phyloP scores from a whole-genome alignment of 2,888 invertebrate species.

The Aporophyla nigra region DNA sequence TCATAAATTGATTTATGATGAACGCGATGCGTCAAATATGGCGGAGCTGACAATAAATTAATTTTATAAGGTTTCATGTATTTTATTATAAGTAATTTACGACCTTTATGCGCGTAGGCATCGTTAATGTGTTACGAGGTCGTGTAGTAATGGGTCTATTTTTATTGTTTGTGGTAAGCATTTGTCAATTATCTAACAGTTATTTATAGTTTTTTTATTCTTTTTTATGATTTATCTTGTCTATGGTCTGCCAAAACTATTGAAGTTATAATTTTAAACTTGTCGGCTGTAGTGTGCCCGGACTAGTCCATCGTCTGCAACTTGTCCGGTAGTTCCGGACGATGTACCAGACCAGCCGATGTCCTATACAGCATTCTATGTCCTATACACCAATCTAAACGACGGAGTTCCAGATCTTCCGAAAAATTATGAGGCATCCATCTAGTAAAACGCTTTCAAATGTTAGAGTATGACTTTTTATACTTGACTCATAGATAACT shows the following conservation, averaged over 20 bases:
- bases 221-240: neutral
- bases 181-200: constrained; percentile 1
- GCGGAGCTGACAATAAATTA: constrained; percentile 38
- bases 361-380: too few relatives aligned
- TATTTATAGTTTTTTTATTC: neutral
- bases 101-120: constrained; percentile 24
- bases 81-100: constrained; percentile 34
- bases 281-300: neutral
- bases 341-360: too few relatives aligned
- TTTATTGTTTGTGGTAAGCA: constrained; percentile 5
- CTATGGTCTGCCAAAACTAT: neutral
- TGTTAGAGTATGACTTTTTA: too few relatives aligned
- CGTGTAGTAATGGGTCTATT: constrained; percentile 14
- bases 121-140: constrained; percentile 39
- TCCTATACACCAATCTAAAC: too few relatives aligned
- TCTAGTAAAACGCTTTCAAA: too few relatives aligned
- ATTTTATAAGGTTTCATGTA: constrained; percentile 32
- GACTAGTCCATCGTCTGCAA: too few relatives aligned
- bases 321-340: too few relatives aligned
- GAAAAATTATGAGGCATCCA: too few relatives aligned
- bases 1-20: constrained; percentile 42
- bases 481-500: too few relatives aligned
- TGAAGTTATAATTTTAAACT: neutral
- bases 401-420: too few relatives aligned
- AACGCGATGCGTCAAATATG: constrained; percentile 30